phyloP scores from a whole-genome alignment of 2,797 vertebrate species.

The Sus cebifrons region DNA sequence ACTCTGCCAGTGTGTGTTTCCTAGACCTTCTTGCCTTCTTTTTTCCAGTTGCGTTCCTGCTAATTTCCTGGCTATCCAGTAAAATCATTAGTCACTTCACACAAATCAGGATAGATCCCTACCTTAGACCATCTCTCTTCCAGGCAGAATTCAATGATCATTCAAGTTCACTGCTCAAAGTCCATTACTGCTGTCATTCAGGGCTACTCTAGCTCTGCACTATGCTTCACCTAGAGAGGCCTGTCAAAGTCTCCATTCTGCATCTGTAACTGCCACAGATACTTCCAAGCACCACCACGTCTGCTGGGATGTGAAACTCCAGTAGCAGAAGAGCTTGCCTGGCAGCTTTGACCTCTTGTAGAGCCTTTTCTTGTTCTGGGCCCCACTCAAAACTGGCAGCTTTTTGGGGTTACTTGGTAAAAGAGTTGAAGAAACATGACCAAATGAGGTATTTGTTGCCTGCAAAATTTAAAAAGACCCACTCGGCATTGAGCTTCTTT shows the following conservation, averaged over 20 bases:
- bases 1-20: neutral
- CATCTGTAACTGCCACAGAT: neutral
- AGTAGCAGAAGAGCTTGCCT: neutral
- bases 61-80: neutral
- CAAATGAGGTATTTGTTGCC: constrained; percentile 3
- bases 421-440: neutral
- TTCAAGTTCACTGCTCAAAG: neutral
- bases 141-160: neutral
- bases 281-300: neutral
- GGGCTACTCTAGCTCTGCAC: neutral
- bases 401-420: neutral
- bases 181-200: neutral
- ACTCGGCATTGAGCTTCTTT: neutral
- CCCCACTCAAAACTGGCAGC: neutral
- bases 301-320: neutral
- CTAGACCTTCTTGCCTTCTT: neutral
- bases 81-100: neutral
- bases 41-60: neutral
- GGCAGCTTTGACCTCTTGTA: neutral
- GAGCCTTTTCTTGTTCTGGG: neutral
- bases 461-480: neutral
- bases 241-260: neutral
- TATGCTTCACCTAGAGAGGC: neutral
- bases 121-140: neutral
- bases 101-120: neutral